These are phyloP conservation scores for Phyllostomus discolor DNA, from an alignment of 2,113 vertebrate species.

Conservation along the genomic window DNA sequence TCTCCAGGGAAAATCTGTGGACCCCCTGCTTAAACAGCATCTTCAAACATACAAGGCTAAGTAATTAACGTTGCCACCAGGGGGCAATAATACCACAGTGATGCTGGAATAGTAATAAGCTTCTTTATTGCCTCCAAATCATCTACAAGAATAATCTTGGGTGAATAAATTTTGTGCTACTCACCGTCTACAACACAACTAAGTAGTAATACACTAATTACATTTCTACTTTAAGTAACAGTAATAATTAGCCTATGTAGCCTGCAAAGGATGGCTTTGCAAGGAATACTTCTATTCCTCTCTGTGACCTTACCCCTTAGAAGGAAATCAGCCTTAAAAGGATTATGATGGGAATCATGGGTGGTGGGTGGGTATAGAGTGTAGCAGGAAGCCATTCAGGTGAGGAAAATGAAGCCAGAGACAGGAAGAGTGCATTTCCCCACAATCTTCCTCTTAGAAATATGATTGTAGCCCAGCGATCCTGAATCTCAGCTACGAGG, in stretches of 20 bases:
- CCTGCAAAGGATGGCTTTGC: not conserved
- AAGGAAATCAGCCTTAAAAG: not conserved
- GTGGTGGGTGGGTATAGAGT: not conserved
- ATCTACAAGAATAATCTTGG: conserved; percentile 18
- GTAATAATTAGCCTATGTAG: not conserved
- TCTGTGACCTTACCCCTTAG: not conserved
- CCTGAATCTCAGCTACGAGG: not conserved
- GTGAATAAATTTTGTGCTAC: conserved; percentile 32
- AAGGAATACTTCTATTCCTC: not conserved
- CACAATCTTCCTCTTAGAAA: not conserved
- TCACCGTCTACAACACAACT: not conserved
- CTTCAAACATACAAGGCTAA: not conserved
- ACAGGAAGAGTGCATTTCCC: not conserved
- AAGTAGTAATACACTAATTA: conserved; percentile 47
- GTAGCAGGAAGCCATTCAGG: not conserved
- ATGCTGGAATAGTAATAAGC: not conserved
- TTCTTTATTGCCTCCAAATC: not conserved
- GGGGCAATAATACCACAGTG: conserved; percentile 58
- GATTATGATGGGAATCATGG: not conserved
- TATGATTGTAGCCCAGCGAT: not conserved
- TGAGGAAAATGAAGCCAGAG: not conserved
- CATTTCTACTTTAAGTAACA: conserved; percentile 7
- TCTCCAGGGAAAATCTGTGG: not conserved
- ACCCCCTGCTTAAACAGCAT: not conserved
- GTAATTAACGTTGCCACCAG: conserved; percentile 66